A percentile compares a stretch with the other conserved stretches of the same genome.
Conservation (phyloP, 1,140 invertebrate genomes). For the Cepaea nemoralis region DNA sequence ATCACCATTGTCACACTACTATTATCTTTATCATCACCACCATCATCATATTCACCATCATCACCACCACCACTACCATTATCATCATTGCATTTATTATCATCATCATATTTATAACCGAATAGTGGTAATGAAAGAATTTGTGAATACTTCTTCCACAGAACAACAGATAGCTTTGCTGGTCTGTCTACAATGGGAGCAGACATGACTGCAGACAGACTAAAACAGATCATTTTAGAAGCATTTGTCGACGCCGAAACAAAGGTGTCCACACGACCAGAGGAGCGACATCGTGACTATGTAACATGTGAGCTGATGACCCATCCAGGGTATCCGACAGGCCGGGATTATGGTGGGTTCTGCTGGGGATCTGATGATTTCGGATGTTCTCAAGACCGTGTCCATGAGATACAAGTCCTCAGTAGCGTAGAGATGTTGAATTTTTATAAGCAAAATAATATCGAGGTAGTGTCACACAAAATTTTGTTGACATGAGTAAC, state of each 20-base stretch:
- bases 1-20: too few species aligned
- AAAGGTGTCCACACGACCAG: neutral
- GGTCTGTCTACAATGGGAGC: slow-evolving; percentile 28
- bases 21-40: too few species aligned
- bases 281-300: neutral
- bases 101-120: too few species aligned
- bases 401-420: slow-evolving; percentile 24
- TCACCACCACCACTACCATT: too few species aligned
- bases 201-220: slow-evolving; percentile 31
- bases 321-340: slow-evolving; percentile 32
- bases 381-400: slow-evolving; percentile 19
- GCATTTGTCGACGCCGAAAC: slow-evolving; percentile 24
- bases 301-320: slow-evolving; percentile 36
- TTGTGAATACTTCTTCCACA: neutral
- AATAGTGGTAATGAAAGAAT: too few species aligned
- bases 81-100: too few species aligned
- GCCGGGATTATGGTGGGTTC: slow-evolving; percentile 11
- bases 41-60: too few species aligned
- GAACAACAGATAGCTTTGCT: slow-evolving; percentile 24
- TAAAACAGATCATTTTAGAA: slow-evolving; percentile 23
- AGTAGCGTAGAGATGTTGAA: slow-evolving; percentile 27
- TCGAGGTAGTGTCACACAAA: slow-evolving; percentile 26
- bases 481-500: neutral
- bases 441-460: slow-evolving; percentile 29
- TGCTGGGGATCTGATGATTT: slow-evolving; percentile 36